A percentile compares a stretch with the other conserved stretches of the same genome.
These are phyloP conservation scores for Psophia crepitans DNA, from an alignment of 2,113 vertebrate species.

Conservation along the genomic window DNA sequence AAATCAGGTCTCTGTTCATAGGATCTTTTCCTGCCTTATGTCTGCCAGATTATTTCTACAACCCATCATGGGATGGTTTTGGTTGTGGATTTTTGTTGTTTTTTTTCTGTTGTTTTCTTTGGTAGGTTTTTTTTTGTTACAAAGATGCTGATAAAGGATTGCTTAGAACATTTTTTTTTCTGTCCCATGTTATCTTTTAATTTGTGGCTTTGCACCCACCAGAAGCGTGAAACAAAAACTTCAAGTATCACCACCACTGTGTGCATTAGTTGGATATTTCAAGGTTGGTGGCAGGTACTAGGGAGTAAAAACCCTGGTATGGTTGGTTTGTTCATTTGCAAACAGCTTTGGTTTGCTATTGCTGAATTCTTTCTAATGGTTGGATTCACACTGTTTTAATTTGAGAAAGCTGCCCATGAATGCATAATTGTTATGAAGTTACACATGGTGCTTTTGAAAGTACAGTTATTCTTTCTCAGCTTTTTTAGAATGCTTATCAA, in stretches of 20 bases:
- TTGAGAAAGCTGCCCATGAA: neutral
- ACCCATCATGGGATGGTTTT: neutral
- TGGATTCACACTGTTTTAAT: neutral
- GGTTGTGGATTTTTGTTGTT: neutral
- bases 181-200: neutral
- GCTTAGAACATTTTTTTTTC: neutral
- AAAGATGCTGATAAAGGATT: neutral
- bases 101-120: neutral
- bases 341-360: slow-evolving; percentile 9
- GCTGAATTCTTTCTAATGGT: neutral
- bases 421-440: neutral
- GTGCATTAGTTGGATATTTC: neutral
- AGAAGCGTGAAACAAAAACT: neutral
- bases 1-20: neutral
- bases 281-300: neutral
- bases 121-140: neutral
- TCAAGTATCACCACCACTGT: neutral
- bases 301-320: neutral
- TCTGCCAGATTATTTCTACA: neutral
- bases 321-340: slow-evolving; percentile 8
- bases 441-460: neutral
- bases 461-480: neutral
- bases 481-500: neutral
- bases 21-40: neutral
- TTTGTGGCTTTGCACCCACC: neutral